A percentile compares a stretch with the other conserved stretches of the same genome.
phyloP scores from a whole-genome alignment of 2,113 vertebrate genomes.

The Promerops cafer region DNA sequence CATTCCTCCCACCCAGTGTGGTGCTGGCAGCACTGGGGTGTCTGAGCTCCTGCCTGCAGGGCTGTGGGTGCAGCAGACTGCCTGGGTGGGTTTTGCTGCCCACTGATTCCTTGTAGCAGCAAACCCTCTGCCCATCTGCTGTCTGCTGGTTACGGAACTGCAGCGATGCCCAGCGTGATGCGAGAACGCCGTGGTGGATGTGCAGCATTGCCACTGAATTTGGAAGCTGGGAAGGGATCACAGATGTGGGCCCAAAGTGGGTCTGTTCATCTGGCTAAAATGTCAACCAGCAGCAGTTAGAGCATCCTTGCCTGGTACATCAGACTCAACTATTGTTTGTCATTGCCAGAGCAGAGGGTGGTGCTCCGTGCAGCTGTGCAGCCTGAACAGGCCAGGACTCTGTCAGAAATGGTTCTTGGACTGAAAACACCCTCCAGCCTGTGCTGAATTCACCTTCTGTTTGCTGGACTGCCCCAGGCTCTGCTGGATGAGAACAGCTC shows the following conservation, averaged over 20 bases:
- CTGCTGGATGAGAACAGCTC: background rate
- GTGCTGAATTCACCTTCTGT: background rate
- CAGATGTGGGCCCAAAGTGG: background rate
- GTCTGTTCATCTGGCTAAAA: background rate
- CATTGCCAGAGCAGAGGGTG: background rate
- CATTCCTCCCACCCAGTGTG: rapidly evolving
- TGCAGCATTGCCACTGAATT: background rate
- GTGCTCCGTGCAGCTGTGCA: background rate
- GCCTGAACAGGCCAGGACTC: background rate
- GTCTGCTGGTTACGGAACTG: rapidly evolving
- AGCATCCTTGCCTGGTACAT: background rate
- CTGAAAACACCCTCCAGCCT: background rate
- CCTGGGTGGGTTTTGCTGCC: background rate
- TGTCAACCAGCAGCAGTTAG: background rate
- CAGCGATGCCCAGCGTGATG: background rate
- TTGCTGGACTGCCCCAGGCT: background rate
- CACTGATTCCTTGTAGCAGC: background rate
- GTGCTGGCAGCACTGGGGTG: background rate
- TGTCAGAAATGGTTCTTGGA: background rate
- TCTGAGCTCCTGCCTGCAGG: background rate
- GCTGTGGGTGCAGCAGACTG: background rate
- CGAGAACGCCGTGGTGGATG: too few species aligned
- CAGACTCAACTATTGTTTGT: background rate
- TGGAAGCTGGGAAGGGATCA: background rate
- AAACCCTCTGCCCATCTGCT: background rate